Conservation (phyloP, 2,113 vertebrate genomes). For the Penelope pileata region DNA sequence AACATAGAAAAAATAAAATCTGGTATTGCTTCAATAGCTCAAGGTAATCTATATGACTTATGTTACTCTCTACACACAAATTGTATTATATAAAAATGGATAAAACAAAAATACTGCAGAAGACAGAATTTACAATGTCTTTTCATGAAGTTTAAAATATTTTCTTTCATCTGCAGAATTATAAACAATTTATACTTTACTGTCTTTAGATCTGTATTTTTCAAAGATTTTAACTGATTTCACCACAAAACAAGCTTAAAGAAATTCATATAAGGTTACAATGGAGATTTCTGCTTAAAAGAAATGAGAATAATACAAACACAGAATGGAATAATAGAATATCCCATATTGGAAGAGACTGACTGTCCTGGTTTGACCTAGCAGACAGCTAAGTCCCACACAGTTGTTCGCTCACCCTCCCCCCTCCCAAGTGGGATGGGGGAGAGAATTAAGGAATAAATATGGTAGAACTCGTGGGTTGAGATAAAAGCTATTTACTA, state of each 20-base stretch:
- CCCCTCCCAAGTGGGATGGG: no score
- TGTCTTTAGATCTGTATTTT: background rate
- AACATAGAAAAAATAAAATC: background rate
- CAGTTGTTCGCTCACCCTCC: no score
- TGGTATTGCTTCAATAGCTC: background rate
- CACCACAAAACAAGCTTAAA: background rate
- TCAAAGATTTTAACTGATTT: background rate
- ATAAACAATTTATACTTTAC: background rate
- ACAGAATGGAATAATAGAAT: background rate
- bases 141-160: background rate
- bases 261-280: background rate
- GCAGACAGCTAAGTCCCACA: no score
- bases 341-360: background rate
- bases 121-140: rapidly evolving
- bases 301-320: background rate
- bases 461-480: no score
- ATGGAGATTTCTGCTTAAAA: background rate
- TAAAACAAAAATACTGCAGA: background rate
- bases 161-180: background rate
- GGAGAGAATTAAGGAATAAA: no score
- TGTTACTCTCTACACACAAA: background rate
- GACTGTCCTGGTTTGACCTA: no score
- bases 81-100: background rate
- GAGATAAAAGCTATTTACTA: no score
- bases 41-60: background rate